Evolutionary conservation across 1,140 invertebrate genomes (phyloP).

Genomic region (Camponotus pennsylvanicus): DNA sequence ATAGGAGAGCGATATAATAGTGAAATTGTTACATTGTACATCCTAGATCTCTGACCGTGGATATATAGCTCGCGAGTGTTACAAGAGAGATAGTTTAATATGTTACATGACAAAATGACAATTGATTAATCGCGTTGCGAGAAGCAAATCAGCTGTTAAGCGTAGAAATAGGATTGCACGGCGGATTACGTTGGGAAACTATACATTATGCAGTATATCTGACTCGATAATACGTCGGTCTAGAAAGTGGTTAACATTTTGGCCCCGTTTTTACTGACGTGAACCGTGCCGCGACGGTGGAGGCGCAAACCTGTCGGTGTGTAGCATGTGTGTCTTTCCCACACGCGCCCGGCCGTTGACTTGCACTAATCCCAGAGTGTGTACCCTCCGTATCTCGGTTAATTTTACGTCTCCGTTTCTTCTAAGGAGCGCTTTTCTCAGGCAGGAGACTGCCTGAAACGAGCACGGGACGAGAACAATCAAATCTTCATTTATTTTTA

Average conservation of each 20-base stretch:
- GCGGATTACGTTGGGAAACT: conserved; percentile 34
- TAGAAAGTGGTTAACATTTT: conserved; percentile 84
- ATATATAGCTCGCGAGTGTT: no score
- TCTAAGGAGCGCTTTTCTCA: background rate
- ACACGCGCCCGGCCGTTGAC: conserved; percentile 32
- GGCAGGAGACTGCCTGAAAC: conserved; percentile 22
- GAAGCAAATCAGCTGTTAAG: conserved; percentile 28
- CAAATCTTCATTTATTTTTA: conserved; percentile 15
- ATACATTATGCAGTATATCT: conserved; percentile 17
- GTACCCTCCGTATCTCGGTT: conserved; percentile 35
- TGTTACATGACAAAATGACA: background rate
- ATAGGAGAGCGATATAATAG: conserved; percentile 8
- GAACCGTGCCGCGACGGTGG: background rate
- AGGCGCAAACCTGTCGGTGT: conserved; percentile 46
- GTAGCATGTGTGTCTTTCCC: conserved; percentile 33
- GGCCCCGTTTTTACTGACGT: conserved; percentile 78
- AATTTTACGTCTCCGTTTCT: conserved; percentile 60
- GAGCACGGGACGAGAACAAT: conserved; percentile 43
- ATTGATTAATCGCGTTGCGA: conserved; percentile 28
- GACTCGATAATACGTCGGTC: conserved; percentile 53
- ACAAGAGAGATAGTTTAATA: conserved; percentile 28
- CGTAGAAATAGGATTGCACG: background rate
- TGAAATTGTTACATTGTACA: background rate
- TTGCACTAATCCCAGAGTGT: conserved; percentile 32
- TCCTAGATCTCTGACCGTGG: background rate